Evolutionary conservation across 23 tunicate genomes (phyloP), one percentile per base, ranked within the genome.

Genomic region (Aplidium turbinatum): DNA sequence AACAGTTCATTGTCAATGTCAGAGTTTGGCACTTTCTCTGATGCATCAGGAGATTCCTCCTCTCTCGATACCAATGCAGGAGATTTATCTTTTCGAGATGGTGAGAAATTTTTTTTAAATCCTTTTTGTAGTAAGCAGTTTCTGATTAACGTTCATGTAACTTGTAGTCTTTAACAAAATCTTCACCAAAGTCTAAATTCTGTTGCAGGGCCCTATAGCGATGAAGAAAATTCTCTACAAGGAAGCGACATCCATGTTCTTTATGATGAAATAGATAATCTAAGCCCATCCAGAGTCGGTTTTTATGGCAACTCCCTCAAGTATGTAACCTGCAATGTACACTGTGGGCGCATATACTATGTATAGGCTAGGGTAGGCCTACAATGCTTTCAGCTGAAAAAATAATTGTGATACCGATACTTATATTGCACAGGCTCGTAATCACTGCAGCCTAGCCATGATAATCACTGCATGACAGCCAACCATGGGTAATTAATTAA

Each of bases 181-280:
- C n/a, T n/a, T n/a, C n/a, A n/a, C n/a, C n/a, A 32, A 62, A 30
- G 20, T 32, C 27, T 11, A 9, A 11, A 9, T 3, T 70, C 4
- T 24, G 3, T 29, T 47, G 47, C 58, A 70, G 76, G 28, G 38
- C 76, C 58, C 3, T 24, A 27, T 35, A 70, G 76, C 26, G 76
- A 70, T 47, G 76, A 66, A 20, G 83, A 78, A 9, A 42, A 78
- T 31, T 87, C 94, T 6, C 33, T 58, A 0, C 76, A 71, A 55
- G 82, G 78, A 16, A 68, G 72, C 30, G 78, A 76, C 40, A 36
- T 87, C 31, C 96, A 88, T 61, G 62, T 47, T 22, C 81, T 88
- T 29, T 88, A 81, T 47, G 96, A 88, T 60, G 96, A 88, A 45
- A 75, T 88, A 0, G 96, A 81, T 62, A 33, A 58, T 1, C 79